Percentiles rank a stretch among this genome's conserved stretches.
These are phyloP conservation scores for Mormyrus iriodes DNA, from an alignment of 2,113 vertebrate species.

Conservation along the genomic window DNA sequence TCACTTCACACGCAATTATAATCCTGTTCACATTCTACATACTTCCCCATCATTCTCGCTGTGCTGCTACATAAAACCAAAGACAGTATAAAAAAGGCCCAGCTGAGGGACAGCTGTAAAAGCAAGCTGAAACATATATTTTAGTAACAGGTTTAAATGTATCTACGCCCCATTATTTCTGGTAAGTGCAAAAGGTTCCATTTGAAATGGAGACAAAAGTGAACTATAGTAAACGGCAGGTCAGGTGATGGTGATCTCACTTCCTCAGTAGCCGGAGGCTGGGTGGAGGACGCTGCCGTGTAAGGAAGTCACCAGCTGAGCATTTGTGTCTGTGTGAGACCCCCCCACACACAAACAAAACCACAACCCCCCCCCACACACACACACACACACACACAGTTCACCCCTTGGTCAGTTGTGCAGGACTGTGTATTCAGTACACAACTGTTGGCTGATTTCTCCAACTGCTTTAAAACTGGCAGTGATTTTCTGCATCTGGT, in stretches of 20 bases:
- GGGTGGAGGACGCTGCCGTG: not conserved
- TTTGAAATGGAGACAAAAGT: not conserved
- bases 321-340: no score
- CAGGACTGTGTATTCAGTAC: not conserved
- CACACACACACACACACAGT: not conserved
- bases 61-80: not conserved
- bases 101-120: not conserved
- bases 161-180: not conserved
- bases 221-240: not conserved
- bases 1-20: not conserved
- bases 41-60: not conserved
- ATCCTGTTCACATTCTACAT: not conserved
- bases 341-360: not conserved
- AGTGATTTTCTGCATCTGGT: not conserved
- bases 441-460: not conserved
- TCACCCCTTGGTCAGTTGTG: not conserved
- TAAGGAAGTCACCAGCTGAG: not conserved
- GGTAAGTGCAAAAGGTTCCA: not conserved
- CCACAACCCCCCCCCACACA: no score
- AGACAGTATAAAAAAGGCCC: not conserved
- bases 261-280: not conserved
- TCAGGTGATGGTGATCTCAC: constrained; percentile 14
- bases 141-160: not conserved
- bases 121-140: not conserved
- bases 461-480: not conserved